These are phyloP conservation scores for Nothobranchius furzeri DNA, from an alignment of 2,113 vertebrate genomes.

Conservation along the genomic window DNA sequence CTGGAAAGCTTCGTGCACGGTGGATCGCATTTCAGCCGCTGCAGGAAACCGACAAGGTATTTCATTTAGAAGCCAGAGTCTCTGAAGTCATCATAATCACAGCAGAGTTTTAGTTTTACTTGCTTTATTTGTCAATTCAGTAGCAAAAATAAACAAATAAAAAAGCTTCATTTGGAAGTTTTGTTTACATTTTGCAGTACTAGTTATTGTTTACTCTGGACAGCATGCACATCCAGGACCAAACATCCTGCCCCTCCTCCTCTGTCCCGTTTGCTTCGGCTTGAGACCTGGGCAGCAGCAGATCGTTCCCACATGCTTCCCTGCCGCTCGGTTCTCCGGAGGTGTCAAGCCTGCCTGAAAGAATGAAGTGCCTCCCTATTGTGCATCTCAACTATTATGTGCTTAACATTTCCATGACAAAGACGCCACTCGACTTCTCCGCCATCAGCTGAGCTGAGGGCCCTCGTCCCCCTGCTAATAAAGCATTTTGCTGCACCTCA, in stretches of 20 bases:
- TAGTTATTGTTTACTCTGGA: background rate
- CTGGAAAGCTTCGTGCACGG: conserved; percentile 52
- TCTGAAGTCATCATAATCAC: background rate
- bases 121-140: background rate
- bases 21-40: conserved; percentile 76
- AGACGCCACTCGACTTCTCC: conserved; percentile 99
- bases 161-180: background rate
- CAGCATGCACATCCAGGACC: background rate
- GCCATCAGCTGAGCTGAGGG: conserved; percentile 95
- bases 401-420: conserved; percentile 99
- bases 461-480: conserved; percentile 93
- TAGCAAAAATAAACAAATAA: background rate
- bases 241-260: conserved; percentile 11
- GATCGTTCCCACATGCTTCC: conserved; percentile 99
- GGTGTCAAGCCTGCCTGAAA: conserved; percentile 95
- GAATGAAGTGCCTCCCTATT: conserved; percentile 99
- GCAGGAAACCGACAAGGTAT: conserved; percentile 39
- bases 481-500: conserved; percentile 98
- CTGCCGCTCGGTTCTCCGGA: conserved; percentile 95
- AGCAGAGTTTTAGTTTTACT: background rate
- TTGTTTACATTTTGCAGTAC: background rate
- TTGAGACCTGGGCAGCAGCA: conserved; percentile 84
- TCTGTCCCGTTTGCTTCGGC: conserved; percentile 49
- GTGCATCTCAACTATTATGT: conserved; percentile 97
- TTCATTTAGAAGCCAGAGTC: conserved; percentile 23